Conservation (phyloP, 2,797 vertebrate genomes). For the Tapera naevia region DNA sequence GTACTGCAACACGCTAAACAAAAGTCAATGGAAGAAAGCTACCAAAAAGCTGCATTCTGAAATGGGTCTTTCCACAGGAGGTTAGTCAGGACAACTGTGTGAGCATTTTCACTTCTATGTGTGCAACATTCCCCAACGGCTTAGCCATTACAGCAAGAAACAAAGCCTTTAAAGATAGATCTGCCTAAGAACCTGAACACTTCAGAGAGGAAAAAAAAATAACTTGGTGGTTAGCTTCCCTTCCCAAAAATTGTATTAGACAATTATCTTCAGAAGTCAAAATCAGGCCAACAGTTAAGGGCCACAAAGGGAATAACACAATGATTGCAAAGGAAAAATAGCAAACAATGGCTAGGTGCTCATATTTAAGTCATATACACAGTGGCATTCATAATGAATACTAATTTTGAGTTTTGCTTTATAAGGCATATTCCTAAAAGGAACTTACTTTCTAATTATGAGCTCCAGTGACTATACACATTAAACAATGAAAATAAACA, state of each 20-base stretch:
- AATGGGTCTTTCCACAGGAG: neutral
- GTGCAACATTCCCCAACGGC: neutral
- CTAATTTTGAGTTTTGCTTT: slow-evolving; percentile 37
- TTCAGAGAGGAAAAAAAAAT: slow-evolving; percentile 21
- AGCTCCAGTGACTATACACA: slow-evolving; percentile 61
- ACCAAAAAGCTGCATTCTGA: neutral
- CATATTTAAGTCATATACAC: neutral
- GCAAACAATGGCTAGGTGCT: slow-evolving; percentile 17
- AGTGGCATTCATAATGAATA: slow-evolving; percentile 16
- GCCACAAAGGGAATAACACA: slow-evolving; percentile 1
- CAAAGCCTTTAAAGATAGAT: neutral
- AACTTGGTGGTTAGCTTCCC: neutral
- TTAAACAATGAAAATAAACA: slow-evolving; percentile 56
- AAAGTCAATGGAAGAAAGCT: neutral
- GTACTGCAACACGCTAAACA: neutral
- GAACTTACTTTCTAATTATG: slow-evolving; percentile 66
- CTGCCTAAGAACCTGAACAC: neutral
- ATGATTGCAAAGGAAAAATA: slow-evolving; percentile 3
- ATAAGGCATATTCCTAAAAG: slow-evolving; percentile 51
- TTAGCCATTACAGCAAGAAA: neutral
- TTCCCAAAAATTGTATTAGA: neutral
- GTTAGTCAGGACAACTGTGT: neutral
- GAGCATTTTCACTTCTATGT: neutral
- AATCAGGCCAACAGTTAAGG: slow-evolving; percentile 24
- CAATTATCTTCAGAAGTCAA: slow-evolving; percentile 47